Base-by-base conservation (phyloP, 2,888 invertebrate species). In the Hydrotaea cyrtoneurina region DNA sequence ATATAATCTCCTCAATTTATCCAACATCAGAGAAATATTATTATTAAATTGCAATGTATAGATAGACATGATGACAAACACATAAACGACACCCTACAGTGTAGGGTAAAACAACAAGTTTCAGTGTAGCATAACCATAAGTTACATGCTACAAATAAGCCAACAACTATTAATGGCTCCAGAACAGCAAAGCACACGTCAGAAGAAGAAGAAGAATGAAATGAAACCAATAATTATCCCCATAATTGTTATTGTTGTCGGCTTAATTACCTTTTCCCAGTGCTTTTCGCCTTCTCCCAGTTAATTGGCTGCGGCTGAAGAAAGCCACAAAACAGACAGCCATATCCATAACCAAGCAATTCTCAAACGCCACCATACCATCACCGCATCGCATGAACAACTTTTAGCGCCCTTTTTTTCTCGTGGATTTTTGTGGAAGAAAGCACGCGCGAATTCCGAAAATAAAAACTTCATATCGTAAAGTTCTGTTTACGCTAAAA, bases 201-300 rank as follows among this genome's bases (percentile, higher is more conserved):
- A 46, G 46, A 46, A 10, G 46, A 5, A 53, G 2, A 5, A 46
- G 46, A 46, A 10, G 46, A 5, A 53, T 8, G 17, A 53, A 53
- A 53, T 53, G 53, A 53, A 53, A 53, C 53, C 53, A 53, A 53
- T 53, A 53, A 53, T 53, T 53, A 53, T 53, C 53, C 7, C 31
- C n/a, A n/a, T 31, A 31, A 31, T 31, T 31, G 3, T 31, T 31
- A 31, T 31, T 31, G 31, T 31, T 4, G 31, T 7, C 53, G 17
- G 53, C 53, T 53, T 53, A 53, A 53, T 53, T 15, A 53, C 17
- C 17, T 53, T 53, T 53, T 17, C 17, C 17, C 53, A 46, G 31
- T 31, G 31, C 17, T 53, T 17, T 53, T 53, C 17, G 7, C 17
- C 53, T 53, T 17, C 7, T 31, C 31, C 2, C 31, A 31, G 31